phyloP scores from a whole-genome alignment of 2,113 vertebrate species.

The Halichoeres trimaculatus region DNA sequence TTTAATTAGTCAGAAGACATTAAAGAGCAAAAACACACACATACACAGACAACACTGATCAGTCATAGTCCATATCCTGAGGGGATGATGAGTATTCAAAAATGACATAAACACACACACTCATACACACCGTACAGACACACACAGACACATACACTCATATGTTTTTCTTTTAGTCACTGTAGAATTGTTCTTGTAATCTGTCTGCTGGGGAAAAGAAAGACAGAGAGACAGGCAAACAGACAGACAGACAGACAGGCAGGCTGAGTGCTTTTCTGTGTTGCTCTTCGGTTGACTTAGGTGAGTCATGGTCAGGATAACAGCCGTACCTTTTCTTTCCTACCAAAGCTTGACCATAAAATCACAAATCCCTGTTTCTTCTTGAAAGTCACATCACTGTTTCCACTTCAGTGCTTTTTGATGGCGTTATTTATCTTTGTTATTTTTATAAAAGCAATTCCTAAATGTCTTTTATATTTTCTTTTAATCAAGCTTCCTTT shows the following conservation, averaged over 20 bases:
- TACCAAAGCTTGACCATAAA: too few relatives aligned
- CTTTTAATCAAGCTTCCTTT: too few relatives aligned
- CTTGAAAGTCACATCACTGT: too few relatives aligned
- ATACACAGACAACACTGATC: background rate
- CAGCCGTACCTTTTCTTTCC: too few relatives aligned
- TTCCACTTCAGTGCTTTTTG: too few relatives aligned
- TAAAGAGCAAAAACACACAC: background rate
- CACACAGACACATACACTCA: background rate
- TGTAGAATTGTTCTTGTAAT: background rate
- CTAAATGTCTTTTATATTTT: too few relatives aligned
- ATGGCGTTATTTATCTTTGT: too few relatives aligned
- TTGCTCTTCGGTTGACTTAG: background rate
- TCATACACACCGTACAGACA: background rate
- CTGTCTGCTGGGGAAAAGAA: background rate
- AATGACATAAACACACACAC: background rate
- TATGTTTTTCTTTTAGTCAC: too few relatives aligned
- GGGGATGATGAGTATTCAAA: too few relatives aligned
- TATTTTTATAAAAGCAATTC: too few relatives aligned
- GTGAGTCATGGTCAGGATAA: background rate
- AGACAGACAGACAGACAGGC: background rate
- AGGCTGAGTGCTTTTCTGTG: background rate
- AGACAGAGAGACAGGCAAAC: too few relatives aligned
- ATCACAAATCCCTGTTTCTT: too few relatives aligned
- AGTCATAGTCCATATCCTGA: slow-evolving; percentile 10
- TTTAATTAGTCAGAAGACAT: background rate